Evolutionary conservation across 2,888 invertebrate species (phyloP).

Genomic region (Scrobipalpa atriplicella): DNA sequence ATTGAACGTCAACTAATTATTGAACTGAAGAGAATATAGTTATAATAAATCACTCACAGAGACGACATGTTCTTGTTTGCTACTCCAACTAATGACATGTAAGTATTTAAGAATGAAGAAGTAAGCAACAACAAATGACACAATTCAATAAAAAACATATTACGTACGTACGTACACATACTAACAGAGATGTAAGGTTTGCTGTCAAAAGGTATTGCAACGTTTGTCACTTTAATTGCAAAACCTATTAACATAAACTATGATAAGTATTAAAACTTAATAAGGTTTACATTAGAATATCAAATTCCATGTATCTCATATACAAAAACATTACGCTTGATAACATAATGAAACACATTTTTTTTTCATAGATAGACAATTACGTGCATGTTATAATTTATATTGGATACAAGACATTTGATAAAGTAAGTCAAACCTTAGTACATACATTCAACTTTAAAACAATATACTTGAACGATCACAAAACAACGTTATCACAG

Average conservation of each 20-base stretch:
- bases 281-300: not conserved
- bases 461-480: constrained; percentile 22
- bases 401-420: constrained; percentile 3
- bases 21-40: not conserved
- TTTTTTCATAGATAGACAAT: not conserved
- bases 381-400: not conserved
- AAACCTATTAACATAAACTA: constrained; percentile 2
- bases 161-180: not conserved
- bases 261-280: constrained; percentile 1
- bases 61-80: not conserved
- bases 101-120: not conserved
- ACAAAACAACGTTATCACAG: constrained; percentile 47
- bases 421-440: not conserved
- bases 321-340: not conserved
- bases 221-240: not conserved
- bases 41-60: not conserved
- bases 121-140: constrained; percentile 2
- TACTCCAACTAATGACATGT: not conserved
- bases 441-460: constrained; percentile 7
- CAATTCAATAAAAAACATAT: not conserved
- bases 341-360: not conserved
- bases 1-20: not conserved
- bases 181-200: not conserved
- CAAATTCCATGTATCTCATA: too few species aligned
- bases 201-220: not conserved